Evolutionary conservation across 2,888 invertebrate species (phyloP).

Genomic region (Drosophila ezoana): DNA sequence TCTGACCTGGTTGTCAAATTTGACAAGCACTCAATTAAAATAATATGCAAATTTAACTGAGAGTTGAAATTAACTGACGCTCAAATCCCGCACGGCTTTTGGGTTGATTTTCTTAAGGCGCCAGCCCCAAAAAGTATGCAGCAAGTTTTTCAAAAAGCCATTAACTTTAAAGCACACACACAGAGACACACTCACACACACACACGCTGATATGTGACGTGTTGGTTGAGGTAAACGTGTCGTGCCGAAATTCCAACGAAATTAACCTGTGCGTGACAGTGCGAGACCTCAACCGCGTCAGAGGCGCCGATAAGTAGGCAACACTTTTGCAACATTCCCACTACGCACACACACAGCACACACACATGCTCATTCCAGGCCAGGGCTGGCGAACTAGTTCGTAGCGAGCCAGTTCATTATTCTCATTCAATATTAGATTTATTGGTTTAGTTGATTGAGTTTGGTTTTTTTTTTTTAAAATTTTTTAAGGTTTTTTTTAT

Average conservation of each 20-base stretch:
- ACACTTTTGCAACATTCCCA: conserved; percentile 46
- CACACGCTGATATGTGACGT: conserved; percentile 18
- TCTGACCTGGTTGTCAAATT: conserved; percentile 6
- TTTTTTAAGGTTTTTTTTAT: no score
- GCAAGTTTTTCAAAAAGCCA: conserved; percentile 30
- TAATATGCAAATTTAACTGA: conserved; percentile 59
- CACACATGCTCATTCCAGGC: conserved; percentile 13
- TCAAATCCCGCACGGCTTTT: conserved; percentile 25
- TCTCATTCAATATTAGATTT: no score
- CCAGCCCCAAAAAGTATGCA: conserved; percentile 45
- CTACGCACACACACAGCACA: no score
- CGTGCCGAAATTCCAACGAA: conserved; percentile 49
- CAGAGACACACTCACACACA: not conserved
- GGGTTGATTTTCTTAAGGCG: conserved; percentile 37
- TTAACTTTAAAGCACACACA: conserved; percentile 35
- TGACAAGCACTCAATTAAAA: conserved; percentile 22
- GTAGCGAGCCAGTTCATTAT: not conserved
- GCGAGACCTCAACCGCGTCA: conserved; percentile 25
- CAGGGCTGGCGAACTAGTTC: conserved; percentile 1
- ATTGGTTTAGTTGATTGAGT: no score
- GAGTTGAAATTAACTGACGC: conserved; percentile 22
- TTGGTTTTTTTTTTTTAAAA: no score
- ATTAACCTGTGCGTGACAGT: conserved; percentile 73
- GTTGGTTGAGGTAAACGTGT: conserved; percentile 44
- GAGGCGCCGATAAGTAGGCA: conserved; percentile 65